These are phyloP conservation scores for Brachystomella parvula DNA, from an alignment of 1,140 invertebrate species.

Conservation along the genomic window DNA sequence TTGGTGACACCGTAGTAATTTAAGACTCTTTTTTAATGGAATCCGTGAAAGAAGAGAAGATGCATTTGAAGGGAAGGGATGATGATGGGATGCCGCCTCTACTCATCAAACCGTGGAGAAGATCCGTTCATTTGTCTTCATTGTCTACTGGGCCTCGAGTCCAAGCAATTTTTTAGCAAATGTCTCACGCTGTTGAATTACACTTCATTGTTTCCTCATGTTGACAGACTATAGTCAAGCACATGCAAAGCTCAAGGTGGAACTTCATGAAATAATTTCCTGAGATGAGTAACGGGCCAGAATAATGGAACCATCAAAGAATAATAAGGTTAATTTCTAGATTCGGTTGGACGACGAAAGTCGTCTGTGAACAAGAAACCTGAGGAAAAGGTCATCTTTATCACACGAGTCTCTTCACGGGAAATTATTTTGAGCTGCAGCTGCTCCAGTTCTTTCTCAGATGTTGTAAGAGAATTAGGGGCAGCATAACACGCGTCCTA, in stretches of 20 bases:
- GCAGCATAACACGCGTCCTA: no score
- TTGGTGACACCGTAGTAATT: not conserved
- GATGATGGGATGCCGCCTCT: conserved; percentile 13
- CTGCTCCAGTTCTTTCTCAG: no score
- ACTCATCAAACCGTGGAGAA: conserved; percentile 18
- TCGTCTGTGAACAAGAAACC: no score
- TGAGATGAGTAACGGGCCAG: not conserved
- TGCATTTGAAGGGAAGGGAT: conserved; percentile 5
- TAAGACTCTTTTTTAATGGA: not conserved
- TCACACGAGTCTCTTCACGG: no score
- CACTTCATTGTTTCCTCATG: not conserved
- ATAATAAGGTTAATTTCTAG: no score
- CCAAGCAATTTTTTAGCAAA: not conserved
- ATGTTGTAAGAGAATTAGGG: no score
- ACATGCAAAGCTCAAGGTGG: not conserved
- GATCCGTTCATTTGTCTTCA: conserved; percentile 14
- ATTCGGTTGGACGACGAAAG: no score
- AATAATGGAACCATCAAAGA: not conserved
- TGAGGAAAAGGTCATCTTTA: no score
- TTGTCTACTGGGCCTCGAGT: not conserved
- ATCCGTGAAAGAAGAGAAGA: not conserved
- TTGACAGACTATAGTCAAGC: not conserved
- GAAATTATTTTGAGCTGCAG: no score
- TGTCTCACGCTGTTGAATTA: no score
- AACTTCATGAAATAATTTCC: not conserved